Conservation (phyloP, 2,888 invertebrate genomes). For the Tipula helvola region DNA sequence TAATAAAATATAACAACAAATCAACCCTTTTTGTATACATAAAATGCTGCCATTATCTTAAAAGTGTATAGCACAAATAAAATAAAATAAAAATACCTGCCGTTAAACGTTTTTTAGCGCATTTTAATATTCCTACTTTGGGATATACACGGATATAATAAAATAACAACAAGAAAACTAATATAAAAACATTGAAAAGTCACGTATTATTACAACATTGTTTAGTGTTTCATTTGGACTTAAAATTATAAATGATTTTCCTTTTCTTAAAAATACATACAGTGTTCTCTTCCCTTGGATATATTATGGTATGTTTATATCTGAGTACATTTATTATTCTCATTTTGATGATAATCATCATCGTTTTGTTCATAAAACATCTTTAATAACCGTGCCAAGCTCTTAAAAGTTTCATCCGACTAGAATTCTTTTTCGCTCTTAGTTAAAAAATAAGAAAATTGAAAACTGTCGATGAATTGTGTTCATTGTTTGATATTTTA, state of each 20-base stretch:
- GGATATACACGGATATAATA: not conserved
- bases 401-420: not conserved
- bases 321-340: not conserved
- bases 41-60: not conserved
- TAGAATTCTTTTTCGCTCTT: not conserved
- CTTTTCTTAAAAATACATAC: not conserved
- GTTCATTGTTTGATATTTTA: not conserved
- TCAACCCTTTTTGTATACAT: not conserved
- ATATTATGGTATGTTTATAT: not conserved
- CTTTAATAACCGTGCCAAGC: not conserved
- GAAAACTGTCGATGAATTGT: not conserved
- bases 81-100: not conserved
- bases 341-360: not conserved
- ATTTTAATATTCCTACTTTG: not conserved
- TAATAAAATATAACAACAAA: not conserved
- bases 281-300: not conserved
- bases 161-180: not conserved
- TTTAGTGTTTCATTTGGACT: not conserved
- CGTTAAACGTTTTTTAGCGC: not conserved
- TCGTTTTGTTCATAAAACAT: not conserved
- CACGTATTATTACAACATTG: not conserved
- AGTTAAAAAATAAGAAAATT: not conserved
- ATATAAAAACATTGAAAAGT: not conserved
- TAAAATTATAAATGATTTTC: not conserved
- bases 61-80: not conserved